Base-by-base conservation (phyloP, 2,113 vertebrate species). In the Pelecanus crispus region DNA sequence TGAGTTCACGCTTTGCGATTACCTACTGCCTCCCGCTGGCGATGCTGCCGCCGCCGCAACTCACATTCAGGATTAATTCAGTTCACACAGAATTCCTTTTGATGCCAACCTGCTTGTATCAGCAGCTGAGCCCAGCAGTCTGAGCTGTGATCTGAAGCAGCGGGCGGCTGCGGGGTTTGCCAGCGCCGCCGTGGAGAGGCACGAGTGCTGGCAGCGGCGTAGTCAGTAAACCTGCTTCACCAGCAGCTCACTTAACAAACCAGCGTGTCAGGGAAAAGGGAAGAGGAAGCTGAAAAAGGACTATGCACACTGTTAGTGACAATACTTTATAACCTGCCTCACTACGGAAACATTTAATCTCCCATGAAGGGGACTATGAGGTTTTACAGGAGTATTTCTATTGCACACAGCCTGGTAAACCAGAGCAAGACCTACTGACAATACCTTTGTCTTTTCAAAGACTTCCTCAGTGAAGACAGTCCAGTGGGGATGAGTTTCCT, bases 391-490 rank as follows among this genome's bases (percentile, higher is more conserved):
- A 28, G 4, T 63, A 10, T 78, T 83, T 71, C 67, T 86, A 5
- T 91, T n/a, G 52, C 29, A 32, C 8, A 4, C 52, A 89, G 61
- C 56, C 29, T 86, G 61, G 26, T 84, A 79, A 88, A 66, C 18
- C 38, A 74, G 62, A 81, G 38, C 59, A 63, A 81, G 86, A 25
- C 31, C 18, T 91, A n/a, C 74, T 96, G 70, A 95, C 74, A 31
- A 10, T 40, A 21, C 29, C 24, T 79, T 81, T 95, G 28, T 97
- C 62, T 83, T 93, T 94, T 55, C 66, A 50, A 97, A 99, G 99
- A 99, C 84, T 99, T 99, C 91, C 98, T 99, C 78, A 97, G 98
- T 0, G 98, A 99, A 93, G 99, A 99, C 93, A 98, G 98, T 17
- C 97, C 98, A 0, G 98, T 99, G 44, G 99, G 99, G 36, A 99